Evolutionary conservation across 2,888 invertebrate genomes (phyloP).

Genomic region (Acanthopleura granulata): DNA sequence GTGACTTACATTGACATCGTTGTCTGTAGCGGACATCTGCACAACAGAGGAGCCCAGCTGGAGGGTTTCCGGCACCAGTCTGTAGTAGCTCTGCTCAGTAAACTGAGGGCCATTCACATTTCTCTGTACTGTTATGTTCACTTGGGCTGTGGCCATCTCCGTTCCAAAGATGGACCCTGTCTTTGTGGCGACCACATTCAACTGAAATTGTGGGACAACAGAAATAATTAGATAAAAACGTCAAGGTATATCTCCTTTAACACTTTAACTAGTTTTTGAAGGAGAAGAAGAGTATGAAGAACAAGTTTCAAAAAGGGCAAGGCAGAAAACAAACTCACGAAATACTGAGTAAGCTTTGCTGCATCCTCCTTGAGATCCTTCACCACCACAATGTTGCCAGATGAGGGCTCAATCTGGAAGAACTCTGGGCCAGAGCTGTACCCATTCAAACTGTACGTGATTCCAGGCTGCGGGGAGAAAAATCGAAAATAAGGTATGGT

Average conservation of each 20-base stretch:
- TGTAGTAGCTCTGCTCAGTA: conserved; percentile 21
- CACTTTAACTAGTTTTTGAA: too few species aligned
- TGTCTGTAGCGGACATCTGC: conserved; percentile 35
- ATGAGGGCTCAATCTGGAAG: conserved; percentile 37
- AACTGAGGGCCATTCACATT: conserved; percentile 32
- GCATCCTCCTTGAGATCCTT: conserved; percentile 34
- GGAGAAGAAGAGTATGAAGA: too few species aligned
- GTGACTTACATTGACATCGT: conserved; percentile 26
- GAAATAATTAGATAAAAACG: too few species aligned
- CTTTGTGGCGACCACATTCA: conserved; percentile 2
- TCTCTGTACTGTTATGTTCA: conserved; percentile 29
- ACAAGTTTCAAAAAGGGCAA: too few species aligned
- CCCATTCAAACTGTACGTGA: conserved; percentile 29
- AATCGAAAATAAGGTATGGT: too few species aligned
- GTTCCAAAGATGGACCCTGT: background rate
- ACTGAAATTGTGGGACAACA: background rate
- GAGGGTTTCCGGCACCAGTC: conserved; percentile 33
- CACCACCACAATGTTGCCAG: conserved; percentile 36
- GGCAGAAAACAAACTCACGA: conserved; percentile 22
- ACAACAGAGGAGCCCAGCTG: conserved; percentile 29
- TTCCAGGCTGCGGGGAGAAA: conserved; percentile 29
- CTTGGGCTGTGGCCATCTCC: conserved; percentile 23
- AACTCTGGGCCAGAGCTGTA: conserved; percentile 31
- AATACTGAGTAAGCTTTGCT: conserved; percentile 27
- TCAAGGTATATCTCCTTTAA: too few species aligned